phyloP scores from a whole-genome alignment of 2,888 invertebrate species.

The Agrotis clavis region DNA sequence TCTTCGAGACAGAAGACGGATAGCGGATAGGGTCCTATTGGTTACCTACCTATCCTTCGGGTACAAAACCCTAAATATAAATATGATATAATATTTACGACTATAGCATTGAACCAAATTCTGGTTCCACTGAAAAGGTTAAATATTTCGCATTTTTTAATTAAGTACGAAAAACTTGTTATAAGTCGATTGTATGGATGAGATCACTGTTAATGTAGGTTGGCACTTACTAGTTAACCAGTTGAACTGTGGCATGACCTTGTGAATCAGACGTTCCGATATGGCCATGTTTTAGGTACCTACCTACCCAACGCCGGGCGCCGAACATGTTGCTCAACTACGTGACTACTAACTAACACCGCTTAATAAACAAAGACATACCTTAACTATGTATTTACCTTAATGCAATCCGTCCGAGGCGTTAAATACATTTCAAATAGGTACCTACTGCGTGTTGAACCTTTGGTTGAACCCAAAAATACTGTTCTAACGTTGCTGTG shows the following conservation, averaged over 20 bases:
- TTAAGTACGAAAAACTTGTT: constrained; percentile 47
- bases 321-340: constrained; percentile 74
- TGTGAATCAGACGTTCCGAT: constrained; percentile 87
- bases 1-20: no score
- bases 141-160: constrained; percentile 27
- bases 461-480: constrained; percentile 17
- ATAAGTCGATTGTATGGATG: constrained; percentile 76
- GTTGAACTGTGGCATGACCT: constrained; percentile 86
- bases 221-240: constrained; percentile 79
- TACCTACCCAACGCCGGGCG: constrained; percentile 61
- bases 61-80: no score
- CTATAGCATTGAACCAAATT: not conserved
- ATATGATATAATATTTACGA: no score
- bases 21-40: no score
- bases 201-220: constrained; percentile 86
- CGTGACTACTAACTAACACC: constrained; percentile 50
- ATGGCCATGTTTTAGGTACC: constrained; percentile 76
- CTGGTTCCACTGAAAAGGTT: constrained; percentile 9
- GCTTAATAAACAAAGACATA: constrained; percentile 45
- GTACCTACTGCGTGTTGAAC: no score
- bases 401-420: constrained; percentile 22
- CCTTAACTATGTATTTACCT: constrained; percentile 36
- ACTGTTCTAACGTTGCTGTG: constrained; percentile 14
- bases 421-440: constrained; percentile 30
- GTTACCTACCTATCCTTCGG: no score